These are phyloP conservation scores for Lordiphosa mommai DNA, from an alignment of 1,140 invertebrate genomes.

Conservation along the genomic window DNA sequence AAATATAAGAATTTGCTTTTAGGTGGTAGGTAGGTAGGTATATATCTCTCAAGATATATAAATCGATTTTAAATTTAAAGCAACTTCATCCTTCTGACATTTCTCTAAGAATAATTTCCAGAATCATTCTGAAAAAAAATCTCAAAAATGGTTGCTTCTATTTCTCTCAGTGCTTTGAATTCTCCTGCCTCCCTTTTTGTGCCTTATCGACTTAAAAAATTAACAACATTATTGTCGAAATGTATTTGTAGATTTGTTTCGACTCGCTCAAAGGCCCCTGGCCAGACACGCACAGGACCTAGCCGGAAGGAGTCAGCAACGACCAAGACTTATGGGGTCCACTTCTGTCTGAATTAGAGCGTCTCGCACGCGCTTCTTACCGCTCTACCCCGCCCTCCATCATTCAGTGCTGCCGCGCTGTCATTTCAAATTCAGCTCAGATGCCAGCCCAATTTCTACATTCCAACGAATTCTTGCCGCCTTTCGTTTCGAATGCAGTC, in stretches of 20 bases:
- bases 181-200: conserved; percentile 21
- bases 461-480: conserved; percentile 62
- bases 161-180: conserved; percentile 1
- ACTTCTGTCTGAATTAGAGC: conserved; percentile 31
- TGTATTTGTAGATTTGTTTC: conserved; percentile 52
- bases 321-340: conserved; percentile 6
- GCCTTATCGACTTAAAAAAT: conserved; percentile 71
- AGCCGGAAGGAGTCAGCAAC: neutral
- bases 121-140: no score
- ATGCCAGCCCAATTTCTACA: conserved; percentile 61
- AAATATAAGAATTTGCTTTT: no score
- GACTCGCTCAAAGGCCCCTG: neutral
- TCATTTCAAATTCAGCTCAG: conserved; percentile 74
- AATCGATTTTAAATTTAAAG: no score
- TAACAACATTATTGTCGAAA: conserved; percentile 69
- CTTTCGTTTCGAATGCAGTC: conserved; percentile 70
- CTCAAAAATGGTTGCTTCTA: neutral
- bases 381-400: neutral
- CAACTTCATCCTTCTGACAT: no score
- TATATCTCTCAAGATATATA: no score
- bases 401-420: conserved; percentile 1
- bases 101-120: no score
- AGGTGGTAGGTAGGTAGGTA: no score
- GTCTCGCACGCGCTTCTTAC: conserved; percentile 5
- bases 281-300: conserved; percentile 23